Conservation (phyloP, 2,888 invertebrate genomes). For the Drosophila nr. medialis region DNA sequence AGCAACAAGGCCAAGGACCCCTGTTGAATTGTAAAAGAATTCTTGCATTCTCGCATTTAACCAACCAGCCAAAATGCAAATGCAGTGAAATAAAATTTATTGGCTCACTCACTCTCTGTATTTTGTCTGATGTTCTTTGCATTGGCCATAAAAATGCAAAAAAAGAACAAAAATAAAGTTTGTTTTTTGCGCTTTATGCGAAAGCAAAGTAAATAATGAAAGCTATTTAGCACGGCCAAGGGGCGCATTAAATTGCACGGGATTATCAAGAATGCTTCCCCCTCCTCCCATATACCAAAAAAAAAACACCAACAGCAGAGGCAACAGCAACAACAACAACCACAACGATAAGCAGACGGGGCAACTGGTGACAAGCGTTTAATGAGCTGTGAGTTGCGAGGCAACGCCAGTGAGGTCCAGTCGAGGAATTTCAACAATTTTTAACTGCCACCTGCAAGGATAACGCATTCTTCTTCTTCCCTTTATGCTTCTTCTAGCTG, state of each 20-base stretch:
- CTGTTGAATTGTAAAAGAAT: neutral
- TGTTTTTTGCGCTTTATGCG: conserved; percentile 52
- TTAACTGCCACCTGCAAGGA: conserved; percentile 78
- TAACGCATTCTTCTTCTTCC: conserved; percentile 52
- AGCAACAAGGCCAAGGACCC: conserved; percentile 40
- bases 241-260: conserved; percentile 68
- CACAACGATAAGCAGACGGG: conserved; percentile 14
- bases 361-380: conserved; percentile 66
- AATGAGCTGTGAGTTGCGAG: conserved; percentile 65
- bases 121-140: conserved; percentile 20
- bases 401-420: conserved; percentile 18
- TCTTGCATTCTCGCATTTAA: neutral
- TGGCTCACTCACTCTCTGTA: conserved; percentile 15
- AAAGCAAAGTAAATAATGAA: conserved; percentile 76
- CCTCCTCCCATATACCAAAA: neutral
- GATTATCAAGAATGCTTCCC: conserved; percentile 31
- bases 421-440: conserved; percentile 70
- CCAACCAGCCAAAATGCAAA: conserved; percentile 8
- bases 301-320: conserved; percentile 36
- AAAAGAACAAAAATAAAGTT: conserved; percentile 20
- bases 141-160: conserved; percentile 33
- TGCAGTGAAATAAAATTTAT: conserved; percentile 27
- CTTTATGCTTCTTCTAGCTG: neutral
- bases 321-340: conserved; percentile 14
- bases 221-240: conserved; percentile 76